phyloP scores from a whole-genome alignment of 2,888 invertebrate species.

The Lampropteryx suffumata region DNA sequence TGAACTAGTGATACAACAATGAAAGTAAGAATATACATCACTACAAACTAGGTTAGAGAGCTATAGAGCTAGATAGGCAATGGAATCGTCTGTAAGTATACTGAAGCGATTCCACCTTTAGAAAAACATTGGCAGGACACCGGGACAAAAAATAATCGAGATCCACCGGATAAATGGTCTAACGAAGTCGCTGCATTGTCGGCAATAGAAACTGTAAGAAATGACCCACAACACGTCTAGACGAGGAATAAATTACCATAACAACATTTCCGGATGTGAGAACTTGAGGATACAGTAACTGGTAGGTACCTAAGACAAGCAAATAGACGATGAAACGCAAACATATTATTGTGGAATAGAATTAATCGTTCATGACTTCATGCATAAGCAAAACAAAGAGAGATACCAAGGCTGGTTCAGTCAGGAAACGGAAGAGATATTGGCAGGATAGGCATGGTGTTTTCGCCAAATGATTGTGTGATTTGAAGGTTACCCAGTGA shows the following conservation, averaged over 20 bases:
- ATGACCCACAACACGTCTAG: slow-evolving; percentile 3
- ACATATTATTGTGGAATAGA: slow-evolving; percentile 19
- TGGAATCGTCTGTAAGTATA: too few relatives aligned
- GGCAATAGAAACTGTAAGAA: neutral
- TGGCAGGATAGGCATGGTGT: slow-evolving; percentile 1
- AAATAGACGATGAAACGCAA: slow-evolving; percentile 3
- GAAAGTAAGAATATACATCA: too few relatives aligned
- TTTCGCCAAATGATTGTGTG: slow-evolving; percentile 1
- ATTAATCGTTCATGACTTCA: slow-evolving; percentile 27
- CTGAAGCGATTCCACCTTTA: too few relatives aligned
- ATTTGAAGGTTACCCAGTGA: slow-evolving; percentile 8
- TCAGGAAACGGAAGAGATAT: slow-evolving; percentile 22
- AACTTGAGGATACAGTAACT: neutral
- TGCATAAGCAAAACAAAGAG: slow-evolving; percentile 22
- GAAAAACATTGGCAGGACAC: too few relatives aligned
- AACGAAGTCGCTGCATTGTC: neutral
- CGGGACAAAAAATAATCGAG: too few relatives aligned
- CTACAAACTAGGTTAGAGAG: too few relatives aligned
- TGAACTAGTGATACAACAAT: too few relatives aligned
- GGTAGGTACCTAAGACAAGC: neutral
- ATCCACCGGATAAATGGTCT: too few relatives aligned
- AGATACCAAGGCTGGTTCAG: slow-evolving; percentile 25
- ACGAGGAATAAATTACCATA: slow-evolving; percentile 6
- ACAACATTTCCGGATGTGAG: slow-evolving; percentile 11
- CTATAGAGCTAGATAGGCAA: too few relatives aligned